Evolutionary conservation across 1,140 invertebrate species (phyloP), one percentile per base, ranked within the genome.

Genomic region (Hycleus phaleratus): DNA sequence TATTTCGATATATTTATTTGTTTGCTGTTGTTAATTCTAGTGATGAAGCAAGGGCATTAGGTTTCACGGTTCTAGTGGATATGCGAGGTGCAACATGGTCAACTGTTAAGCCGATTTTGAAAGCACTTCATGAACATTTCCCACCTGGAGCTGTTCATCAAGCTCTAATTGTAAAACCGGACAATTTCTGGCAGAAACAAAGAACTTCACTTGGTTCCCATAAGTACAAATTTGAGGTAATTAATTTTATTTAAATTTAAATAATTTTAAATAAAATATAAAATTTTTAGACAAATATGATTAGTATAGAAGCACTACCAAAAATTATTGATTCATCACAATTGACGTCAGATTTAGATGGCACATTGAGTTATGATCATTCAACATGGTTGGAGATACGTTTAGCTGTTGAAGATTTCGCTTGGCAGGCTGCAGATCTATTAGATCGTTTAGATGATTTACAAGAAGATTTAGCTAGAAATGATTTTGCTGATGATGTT

Each of bases 141-240:
- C 86, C 93, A 66, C 81, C 81, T 62, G 81, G 80, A 39, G 88
- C 85, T 63, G 86, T 96, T 65, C 88, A 95, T 73, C 85, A 88
- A 72, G 93, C 92, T 59, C 91, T 93, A 68, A 94, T 99, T 71
- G 95, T 98, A 62, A 97, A 98, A 77, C 94, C 95, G 63, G 96
- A 98, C 70, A 98, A 96, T 74, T 98, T 98, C 79, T 98, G 95
- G 95, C 95, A 98, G 76, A 98, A 98, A 77, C 95, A 98, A 77
- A 86, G 95, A 69, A 97, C 95, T 65, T 95, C 91, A 51, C 82
- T 98, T 69, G 93, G 90, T 66, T 94, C 91, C 78, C 90, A 95
- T 73, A 98, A 98, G 81, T 98, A 97, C 79, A 97, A 95, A 78
- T 98, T 98, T 82, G 95, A 98, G 83, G 93, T 95, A 79, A 83